These are phyloP conservation scores for Conus ventricosus DNA, from an alignment of 1,140 invertebrate species.

Conservation along the genomic window DNA sequence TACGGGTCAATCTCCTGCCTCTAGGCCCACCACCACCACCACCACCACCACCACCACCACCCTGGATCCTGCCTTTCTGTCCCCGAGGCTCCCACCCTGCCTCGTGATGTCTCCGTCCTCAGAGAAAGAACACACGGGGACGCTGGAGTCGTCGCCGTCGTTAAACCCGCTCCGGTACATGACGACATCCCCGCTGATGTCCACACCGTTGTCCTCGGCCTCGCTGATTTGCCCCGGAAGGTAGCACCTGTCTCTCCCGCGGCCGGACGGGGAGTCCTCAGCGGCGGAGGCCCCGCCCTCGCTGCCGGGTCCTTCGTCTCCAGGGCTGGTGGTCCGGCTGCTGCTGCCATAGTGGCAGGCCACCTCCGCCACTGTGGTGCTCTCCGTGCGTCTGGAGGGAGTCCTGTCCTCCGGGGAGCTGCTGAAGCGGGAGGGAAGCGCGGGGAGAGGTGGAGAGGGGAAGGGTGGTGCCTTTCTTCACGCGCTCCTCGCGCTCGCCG, in stretches of 20 bases:
- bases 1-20: neutral
- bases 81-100: neutral
- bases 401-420: neutral
- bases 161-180: neutral
- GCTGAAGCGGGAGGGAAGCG: neutral
- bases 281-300: neutral
- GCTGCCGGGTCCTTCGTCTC: neutral
- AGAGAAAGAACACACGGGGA: neutral
- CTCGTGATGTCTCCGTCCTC: neutral
- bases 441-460: neutral
- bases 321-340: neutral
- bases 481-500: neutral
- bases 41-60: neutral
- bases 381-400: conserved; percentile 9
- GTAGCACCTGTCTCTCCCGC: neutral
- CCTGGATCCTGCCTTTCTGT: neutral
- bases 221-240: neutral
- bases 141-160: neutral
- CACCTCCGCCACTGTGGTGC: conserved; percentile 23
- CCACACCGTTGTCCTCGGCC: neutral
- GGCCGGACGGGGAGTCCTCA: too few species aligned
- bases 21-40: neutral
- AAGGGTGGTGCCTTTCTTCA: neutral
- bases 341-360: neutral
- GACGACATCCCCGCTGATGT: neutral